Evolutionary conservation across 2,888 invertebrate genomes (phyloP), one percentile per base, ranked within the genome.

Genomic region (Rhamnusium bicolor): DNA sequence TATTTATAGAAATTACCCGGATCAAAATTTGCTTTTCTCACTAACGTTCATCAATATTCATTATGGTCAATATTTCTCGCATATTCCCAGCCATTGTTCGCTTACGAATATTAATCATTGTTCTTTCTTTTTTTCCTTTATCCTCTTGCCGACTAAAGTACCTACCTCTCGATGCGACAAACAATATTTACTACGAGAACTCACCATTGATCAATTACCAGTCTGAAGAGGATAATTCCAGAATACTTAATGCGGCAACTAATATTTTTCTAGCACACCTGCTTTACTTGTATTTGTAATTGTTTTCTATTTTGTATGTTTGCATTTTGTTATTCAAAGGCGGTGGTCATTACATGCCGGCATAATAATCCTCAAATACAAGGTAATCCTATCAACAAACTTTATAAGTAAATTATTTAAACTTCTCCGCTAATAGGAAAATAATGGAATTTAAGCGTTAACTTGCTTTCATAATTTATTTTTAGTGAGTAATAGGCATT

Each of bases 371-470:
- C n/a, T 12, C 27, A 53, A 53, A 32, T 29, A 51, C n/a, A 8
- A 29, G 29, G 53, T 53, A 65, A 53, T 65, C 32, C 65, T 53
- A 65, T 65, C 53, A 29, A 19, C 53, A 53, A 32, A 53, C 5
- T 65, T 49, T 53, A 40, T 54, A 32, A 53, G 53, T 18, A 14
- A 51, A 54, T 65, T 65, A 65, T 32, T 16, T 32, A 53, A 53
- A 51, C 24, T 14, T 29, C 58, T 21, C 10, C 40, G 53, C 54
- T 65, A 53, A 65, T 65, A 54, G 53, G 65, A 65, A 53, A 18
- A 65, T 65, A 53, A 65, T 65, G 65, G 18, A 32, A 53, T 16
- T 19, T 51, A 47, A 12, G 53, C 51, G 3, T 53, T 40, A 46
- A 32, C 61, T 61, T 18, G 19, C 46, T 61, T 61, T 18, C 46